Evolutionary conservation across 1,140 invertebrate genomes (phyloP).

Genomic region (Bombus ignitus): DNA sequence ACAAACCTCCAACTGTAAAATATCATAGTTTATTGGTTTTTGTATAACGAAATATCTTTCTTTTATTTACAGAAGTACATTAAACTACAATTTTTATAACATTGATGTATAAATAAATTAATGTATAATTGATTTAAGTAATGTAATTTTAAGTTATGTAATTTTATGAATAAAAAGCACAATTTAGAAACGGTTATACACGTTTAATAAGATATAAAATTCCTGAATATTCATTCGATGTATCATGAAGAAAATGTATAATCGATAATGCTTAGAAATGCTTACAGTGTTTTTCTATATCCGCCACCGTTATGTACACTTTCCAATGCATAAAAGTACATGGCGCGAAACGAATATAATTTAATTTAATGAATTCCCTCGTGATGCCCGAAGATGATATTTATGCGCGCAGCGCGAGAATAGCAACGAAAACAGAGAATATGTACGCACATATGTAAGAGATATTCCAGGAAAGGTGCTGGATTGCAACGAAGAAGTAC

Average conservation of each 20-base stretch:
- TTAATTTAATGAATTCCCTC: constrained; percentile 10
- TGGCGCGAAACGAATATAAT: not conserved
- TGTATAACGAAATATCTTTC: too few relatives aligned
- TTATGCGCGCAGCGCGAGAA: not conserved
- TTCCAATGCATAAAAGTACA: not conserved
- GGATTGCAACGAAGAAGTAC: not conserved
- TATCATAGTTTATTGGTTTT: too few relatives aligned
- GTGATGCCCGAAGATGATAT: not conserved
- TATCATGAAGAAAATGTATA: not conserved
- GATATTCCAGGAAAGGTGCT: constrained; percentile 16
- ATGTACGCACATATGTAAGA: not conserved
- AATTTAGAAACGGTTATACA: not conserved
- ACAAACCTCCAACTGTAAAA: too few relatives aligned
- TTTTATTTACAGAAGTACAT: too few relatives aligned
- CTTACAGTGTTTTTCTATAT: not conserved
- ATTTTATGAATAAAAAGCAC: not conserved
- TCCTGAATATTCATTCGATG: not conserved
- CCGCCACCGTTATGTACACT: not conserved
- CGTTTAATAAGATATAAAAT: not conserved
- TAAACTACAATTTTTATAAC: not conserved
- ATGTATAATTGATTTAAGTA: not conserved
- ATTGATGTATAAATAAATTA: not conserved
- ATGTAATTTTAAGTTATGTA: too few relatives aligned
- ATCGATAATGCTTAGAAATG: too few relatives aligned
- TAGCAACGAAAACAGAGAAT: not conserved